These are phyloP conservation scores for Mystacornis crossleyi DNA, from an alignment of 2,113 vertebrate genomes.

Conservation along the genomic window DNA sequence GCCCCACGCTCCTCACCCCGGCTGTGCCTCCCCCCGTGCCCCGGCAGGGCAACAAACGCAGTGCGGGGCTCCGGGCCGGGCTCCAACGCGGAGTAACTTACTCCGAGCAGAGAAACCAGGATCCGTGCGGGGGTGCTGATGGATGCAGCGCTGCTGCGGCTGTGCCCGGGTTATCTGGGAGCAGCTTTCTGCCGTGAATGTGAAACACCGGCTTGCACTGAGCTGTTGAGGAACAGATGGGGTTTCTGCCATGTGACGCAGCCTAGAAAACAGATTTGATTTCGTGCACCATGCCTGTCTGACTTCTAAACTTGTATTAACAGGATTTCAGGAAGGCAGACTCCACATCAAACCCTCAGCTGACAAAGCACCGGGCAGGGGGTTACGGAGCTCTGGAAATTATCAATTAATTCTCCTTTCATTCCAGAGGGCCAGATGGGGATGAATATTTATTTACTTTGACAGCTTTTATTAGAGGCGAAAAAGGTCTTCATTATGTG, in stretches of 20 bases:
- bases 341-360: neutral
- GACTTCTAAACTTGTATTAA: neutral
- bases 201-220: neutral
- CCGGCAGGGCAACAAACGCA: fast-evolving
- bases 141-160: neutral
- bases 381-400: constrained; percentile 11
- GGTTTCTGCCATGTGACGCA: neutral
- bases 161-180: neutral
- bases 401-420: neutral
- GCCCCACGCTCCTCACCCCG: fast-evolving
- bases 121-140: neutral
- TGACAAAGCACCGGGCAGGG: neutral
- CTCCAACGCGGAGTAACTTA: fast-evolving
- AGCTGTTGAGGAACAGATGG: neutral
- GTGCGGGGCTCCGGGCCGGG: fast-evolving
- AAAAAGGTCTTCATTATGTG: constrained; percentile 21
- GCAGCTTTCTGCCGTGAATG: neutral
- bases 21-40: fast-evolving
- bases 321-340: neutral
- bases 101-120: neutral
- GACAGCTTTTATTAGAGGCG: constrained; percentile 27
- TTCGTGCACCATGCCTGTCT: neutral
- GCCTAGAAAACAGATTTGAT: neutral
- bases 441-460: constrained; percentile 74
- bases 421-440: constrained; percentile 63